A percentile compares a stretch with the other conserved stretches of the same genome.
phyloP scores from a whole-genome alignment of 2,888 invertebrate genomes.

The Ferdinandea cuprea region DNA sequence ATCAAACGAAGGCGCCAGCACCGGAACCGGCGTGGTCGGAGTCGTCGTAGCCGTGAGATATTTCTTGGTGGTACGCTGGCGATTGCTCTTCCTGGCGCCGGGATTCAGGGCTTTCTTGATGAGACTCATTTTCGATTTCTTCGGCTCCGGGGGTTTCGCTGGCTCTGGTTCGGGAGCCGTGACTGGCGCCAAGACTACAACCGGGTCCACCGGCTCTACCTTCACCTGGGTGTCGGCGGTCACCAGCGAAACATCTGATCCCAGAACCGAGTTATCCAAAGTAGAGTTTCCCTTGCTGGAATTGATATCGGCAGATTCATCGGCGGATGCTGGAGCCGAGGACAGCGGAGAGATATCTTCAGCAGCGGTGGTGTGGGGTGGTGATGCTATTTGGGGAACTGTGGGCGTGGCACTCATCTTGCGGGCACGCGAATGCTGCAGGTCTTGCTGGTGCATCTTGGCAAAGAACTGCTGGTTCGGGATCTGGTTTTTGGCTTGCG shows the following conservation, averaged over 20 bases:
- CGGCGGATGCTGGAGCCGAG: slow-evolving; percentile 19
- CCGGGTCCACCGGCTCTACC: not conserved
- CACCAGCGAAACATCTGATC: slow-evolving; percentile 36
- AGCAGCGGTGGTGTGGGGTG: slow-evolving; percentile 52
- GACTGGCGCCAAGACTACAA: not conserved
- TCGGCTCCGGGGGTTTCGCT: slow-evolving; percentile 75
- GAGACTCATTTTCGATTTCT: slow-evolving; percentile 23
- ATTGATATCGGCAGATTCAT: slow-evolving; percentile 41
- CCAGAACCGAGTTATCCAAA: slow-evolving; percentile 33
- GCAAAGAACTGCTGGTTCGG: slow-evolving; percentile 83
- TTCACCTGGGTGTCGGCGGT: slow-evolving; percentile 30
- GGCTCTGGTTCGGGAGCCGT: slow-evolving; percentile 6
- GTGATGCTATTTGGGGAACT: slow-evolving; percentile 41
- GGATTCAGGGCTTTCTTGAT: slow-evolving; percentile 76
- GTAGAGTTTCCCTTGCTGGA: slow-evolving; percentile 23
- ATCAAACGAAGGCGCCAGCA: slow-evolving; percentile 43
- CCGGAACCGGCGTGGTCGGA: slow-evolving; percentile 1
- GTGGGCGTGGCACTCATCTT: slow-evolving; percentile 69
- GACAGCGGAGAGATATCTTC: slow-evolving; percentile 1
- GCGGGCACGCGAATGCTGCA: slow-evolving; percentile 79
- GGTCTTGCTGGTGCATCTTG: slow-evolving; percentile 82
- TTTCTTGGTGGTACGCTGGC: slow-evolving; percentile 80
- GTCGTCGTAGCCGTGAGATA: slow-evolving; percentile 77
- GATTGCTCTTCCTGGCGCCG: slow-evolving; percentile 81
- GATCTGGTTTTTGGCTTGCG: slow-evolving; percentile 82